phyloP scores from a whole-genome alignment of 1,140 invertebrate genomes.

The Aleiodes sp. region DNA sequence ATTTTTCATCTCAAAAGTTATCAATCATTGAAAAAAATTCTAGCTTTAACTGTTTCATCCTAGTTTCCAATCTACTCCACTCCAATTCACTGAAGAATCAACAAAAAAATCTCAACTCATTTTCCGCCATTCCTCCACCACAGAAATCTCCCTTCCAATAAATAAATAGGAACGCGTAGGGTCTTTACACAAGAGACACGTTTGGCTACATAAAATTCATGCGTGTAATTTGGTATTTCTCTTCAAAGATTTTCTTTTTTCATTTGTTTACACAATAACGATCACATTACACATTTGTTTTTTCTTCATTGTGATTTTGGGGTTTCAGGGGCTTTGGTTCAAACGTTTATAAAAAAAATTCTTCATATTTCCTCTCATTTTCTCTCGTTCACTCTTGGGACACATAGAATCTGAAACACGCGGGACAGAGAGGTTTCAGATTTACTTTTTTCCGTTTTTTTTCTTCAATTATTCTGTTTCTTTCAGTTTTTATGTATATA shows the following conservation, averaged over 20 bases:
- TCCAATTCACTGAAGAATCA: too few relatives aligned
- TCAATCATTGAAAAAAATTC: too few relatives aligned
- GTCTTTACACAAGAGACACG: slow-evolving; percentile 3
- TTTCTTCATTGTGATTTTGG: slow-evolving; percentile 33
- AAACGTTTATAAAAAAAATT: slow-evolving; percentile 35
- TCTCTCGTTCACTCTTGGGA: slow-evolving; percentile 13
- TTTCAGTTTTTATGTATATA: slow-evolving; percentile 65
- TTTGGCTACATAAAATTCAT: slow-evolving; percentile 23
- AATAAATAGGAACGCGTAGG: neutral
- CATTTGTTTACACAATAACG: slow-evolving; percentile 53
- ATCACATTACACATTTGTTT: slow-evolving; percentile 52
- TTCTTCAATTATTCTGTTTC: slow-evolving; percentile 36
- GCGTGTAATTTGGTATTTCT: slow-evolving; percentile 15
- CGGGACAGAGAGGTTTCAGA: slow-evolving; percentile 35
- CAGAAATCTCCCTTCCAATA: neutral
- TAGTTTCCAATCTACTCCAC: too few relatives aligned
- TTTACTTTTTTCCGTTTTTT: slow-evolving; percentile 17
- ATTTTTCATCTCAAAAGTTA: too few relatives aligned
- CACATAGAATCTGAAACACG: slow-evolving; percentile 34
- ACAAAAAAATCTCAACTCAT: too few relatives aligned
- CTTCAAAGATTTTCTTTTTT: slow-evolving; percentile 36
- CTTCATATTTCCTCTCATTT: neutral
- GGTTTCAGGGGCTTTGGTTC: slow-evolving; percentile 29
- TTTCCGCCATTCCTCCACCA: neutral
- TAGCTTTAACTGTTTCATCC: too few relatives aligned